phyloP scores from a whole-genome alignment of 2,888 invertebrate species.

The Stenodera caucasica region DNA sequence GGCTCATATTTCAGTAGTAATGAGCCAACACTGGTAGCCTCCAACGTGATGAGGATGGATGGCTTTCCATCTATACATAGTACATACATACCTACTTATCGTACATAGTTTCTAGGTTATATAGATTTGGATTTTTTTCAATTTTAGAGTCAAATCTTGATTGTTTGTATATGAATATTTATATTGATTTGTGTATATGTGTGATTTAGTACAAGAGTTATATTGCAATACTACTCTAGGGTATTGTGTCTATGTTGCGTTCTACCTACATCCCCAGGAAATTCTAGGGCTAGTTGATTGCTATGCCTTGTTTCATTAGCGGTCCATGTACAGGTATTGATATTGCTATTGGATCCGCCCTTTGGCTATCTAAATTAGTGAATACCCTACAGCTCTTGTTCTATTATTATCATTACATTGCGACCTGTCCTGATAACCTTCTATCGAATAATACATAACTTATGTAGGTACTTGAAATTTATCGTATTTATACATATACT shows the following conservation, averaged over 20 bases:
- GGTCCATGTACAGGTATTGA: constrained; percentile 43
- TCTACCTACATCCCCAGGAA: constrained; percentile 37
- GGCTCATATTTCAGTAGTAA: constrained; percentile 53
- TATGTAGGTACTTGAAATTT: background rate
- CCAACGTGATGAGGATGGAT: constrained; percentile 46
- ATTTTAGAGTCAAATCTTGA: constrained; percentile 5
- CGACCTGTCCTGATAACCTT: constrained; percentile 8
- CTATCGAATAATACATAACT: background rate
- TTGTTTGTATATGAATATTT: background rate
- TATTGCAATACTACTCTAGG: constrained; percentile 25
- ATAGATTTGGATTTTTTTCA: constrained; percentile 8
- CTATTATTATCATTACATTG: constrained; percentile 13
- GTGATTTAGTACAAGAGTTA: background rate
- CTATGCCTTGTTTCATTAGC: constrained; percentile 55
- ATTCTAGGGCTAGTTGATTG: constrained; percentile 46
- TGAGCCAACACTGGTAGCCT: constrained; percentile 53
- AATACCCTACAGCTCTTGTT: constrained; percentile 16
- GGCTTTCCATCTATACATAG: constrained; percentile 25
- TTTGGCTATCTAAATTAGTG: constrained; percentile 23
- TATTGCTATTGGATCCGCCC: constrained; percentile 41
- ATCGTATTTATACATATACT: background rate
- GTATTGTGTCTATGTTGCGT: constrained; percentile 39
- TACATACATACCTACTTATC: too few species aligned
- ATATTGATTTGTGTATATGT: background rate
- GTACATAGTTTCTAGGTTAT: too few species aligned